Evolutionary conservation across 2,113 vertebrate species (phyloP).

Genomic region (Muscicapa adusta): DNA sequence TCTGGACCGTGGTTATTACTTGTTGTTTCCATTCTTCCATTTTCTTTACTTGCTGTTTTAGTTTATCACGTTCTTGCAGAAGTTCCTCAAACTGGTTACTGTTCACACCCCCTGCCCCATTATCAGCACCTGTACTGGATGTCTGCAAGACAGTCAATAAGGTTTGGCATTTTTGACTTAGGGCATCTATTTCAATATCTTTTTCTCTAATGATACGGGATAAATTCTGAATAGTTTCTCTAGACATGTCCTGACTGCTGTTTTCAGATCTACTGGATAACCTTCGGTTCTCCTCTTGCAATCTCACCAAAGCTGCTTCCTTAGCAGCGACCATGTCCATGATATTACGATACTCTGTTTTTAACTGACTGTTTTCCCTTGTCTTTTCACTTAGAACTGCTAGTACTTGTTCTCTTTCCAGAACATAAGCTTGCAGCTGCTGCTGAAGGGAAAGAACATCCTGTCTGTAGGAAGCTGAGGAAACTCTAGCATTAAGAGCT

Average conservation of each 20-base stretch:
- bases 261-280: slow-evolving; percentile 81
- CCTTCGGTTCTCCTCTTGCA: slow-evolving; percentile 91
- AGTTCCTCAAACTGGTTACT: slow-evolving; percentile 97
- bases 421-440: slow-evolving; percentile 86
- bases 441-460: slow-evolving; percentile 88
- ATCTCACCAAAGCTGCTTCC: slow-evolving; percentile 85
- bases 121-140: slow-evolving; percentile 58
- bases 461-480: slow-evolving; percentile 78
- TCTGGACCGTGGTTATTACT: slow-evolving; percentile 94
- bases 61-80: slow-evolving; percentile 87
- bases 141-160: slow-evolving; percentile 88
- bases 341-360: slow-evolving; percentile 88
- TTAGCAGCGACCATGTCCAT: slow-evolving; percentile 92
- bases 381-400: slow-evolving; percentile 94
- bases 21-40: slow-evolving; percentile 99
- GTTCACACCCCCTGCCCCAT: slow-evolving; percentile 80
- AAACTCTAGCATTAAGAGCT: slow-evolving; percentile 84
- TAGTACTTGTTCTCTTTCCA: slow-evolving; percentile 89
- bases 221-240: slow-evolving; percentile 96
- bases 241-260: slow-evolving; percentile 92
- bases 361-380: slow-evolving; percentile 90
- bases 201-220: slow-evolving; percentile 97
- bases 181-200: slow-evolving; percentile 95
- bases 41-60: slow-evolving; percentile 97
- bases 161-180: slow-evolving; percentile 96